These are phyloP conservation scores for Malurus elegans DNA, from an alignment of 2,113 vertebrate species.

Conservation along the genomic window DNA sequence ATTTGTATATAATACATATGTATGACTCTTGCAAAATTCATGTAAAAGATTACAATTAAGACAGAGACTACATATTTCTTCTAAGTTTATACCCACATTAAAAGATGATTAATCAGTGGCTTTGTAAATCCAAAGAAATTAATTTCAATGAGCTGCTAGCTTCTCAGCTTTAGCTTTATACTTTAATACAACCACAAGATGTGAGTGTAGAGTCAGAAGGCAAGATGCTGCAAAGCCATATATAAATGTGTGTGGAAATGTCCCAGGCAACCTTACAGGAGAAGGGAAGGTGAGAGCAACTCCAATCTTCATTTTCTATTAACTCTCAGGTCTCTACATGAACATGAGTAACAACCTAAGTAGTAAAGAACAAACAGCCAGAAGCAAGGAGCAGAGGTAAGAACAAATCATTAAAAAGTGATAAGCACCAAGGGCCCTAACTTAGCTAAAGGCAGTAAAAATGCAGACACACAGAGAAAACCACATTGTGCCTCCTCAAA, in stretches of 20 bases:
- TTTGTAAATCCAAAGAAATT: not conserved
- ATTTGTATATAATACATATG: not conserved
- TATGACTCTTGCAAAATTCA: not conserved
- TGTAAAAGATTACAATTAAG: not conserved
- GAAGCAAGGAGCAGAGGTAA: slow-evolving; percentile 25
- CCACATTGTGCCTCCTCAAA: not conserved
- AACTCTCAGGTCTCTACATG: slow-evolving; percentile 2
- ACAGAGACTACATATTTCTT: not conserved
- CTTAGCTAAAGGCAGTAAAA: slow-evolving; percentile 26
- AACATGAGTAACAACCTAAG: slow-evolving; percentile 19
- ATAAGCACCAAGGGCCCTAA: not conserved
- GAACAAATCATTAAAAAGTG: slow-evolving; percentile 38
- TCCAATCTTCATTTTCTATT: not conserved
- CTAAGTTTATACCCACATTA: not conserved
- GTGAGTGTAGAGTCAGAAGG: not conserved
- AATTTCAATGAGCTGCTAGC: not conserved
- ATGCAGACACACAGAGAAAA: not conserved
- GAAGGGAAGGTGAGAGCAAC: not conserved
- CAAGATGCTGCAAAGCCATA: not conserved
- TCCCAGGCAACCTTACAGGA: not conserved
- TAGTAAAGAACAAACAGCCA: slow-evolving; percentile 33
- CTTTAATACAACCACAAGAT: not conserved
- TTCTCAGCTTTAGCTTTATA: not conserved
- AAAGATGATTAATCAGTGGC: not conserved
- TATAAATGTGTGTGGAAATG: not conserved